Evolutionary conservation across 2,888 invertebrate genomes (phyloP), one percentile per base, ranked within the genome.

Genomic region (Allolobophora icterica): DNA sequence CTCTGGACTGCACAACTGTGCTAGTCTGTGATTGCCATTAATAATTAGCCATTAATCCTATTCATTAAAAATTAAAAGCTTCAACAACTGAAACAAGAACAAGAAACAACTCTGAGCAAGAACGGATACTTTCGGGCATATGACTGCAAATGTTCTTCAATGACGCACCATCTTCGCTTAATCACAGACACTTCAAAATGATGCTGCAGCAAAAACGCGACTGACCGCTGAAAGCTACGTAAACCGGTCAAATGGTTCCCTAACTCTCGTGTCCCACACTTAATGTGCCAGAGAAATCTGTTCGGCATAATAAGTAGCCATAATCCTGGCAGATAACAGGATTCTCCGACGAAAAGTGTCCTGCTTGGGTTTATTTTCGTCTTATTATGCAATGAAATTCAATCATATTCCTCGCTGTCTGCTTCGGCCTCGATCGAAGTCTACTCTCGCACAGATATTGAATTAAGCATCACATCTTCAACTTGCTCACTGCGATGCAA

Each of bases 301-400:
- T 71, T 71, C n/a, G 71, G 71, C 71, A 71, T 71, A 71, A 71
- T 71, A 71, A 71, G 71, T n/a, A 71, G 71, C 71, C n/a, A n/a
- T n/a, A 30, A 71, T n/a, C 71, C n/a, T n/a, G n/a, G 71, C n/a
- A 30, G 30, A 71, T 71, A 71, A 71, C 71, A n/a, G 30, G 52
- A 52, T 71, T 17, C 30, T 6, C 8, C n/a, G 71, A 71, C 30
- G n/a, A 71, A 30, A 71, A n/a, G 71, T 17, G 71, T 11, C n/a
- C 71, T 8, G n/a, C 71, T 71, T 71, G 30, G 4, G 71, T 71
- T 8, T 71, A 71, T 71, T 71, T 8, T n/a, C n/a, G 71, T 71
- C n/a, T n/a, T 30, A n/a, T 71, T 71, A 71, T 71, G 71, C 71
- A 0, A 8, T 8, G n/a, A 71, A 8, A 71, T 71, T 71, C 71